phyloP scores from a whole-genome alignment of 1,140 invertebrate genomes.

The Periplaneta americana region DNA sequence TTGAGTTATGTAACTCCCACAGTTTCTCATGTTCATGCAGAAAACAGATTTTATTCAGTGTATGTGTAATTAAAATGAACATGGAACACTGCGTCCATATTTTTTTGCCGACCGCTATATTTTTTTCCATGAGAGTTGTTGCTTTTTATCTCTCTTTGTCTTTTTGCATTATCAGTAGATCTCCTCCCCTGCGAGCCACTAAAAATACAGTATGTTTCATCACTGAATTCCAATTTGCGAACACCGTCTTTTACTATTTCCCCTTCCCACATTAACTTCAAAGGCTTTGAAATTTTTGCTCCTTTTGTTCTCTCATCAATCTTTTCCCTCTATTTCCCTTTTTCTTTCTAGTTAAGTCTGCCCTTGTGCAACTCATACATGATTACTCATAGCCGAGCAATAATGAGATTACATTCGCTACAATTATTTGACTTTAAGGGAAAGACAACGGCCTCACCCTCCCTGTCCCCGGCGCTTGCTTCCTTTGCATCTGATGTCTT shows the following conservation, averaged over 20 bases:
- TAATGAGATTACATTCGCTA: neutral
- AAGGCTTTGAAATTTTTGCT: neutral
- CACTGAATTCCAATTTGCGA: neutral
- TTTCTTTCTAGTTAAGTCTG: neutral
- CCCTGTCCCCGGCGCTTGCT: neutral
- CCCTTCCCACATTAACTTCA: neutral
- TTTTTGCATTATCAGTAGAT: too few species aligned
- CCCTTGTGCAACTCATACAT: neutral
- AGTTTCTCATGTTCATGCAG: too few species aligned
- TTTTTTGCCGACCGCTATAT: too few species aligned
- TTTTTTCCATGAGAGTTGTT: too few species aligned
- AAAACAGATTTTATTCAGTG: too few species aligned
- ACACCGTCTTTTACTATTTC: neutral
- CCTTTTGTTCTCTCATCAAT: neutral
- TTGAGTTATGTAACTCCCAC: too few species aligned
- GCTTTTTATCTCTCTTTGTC: too few species aligned
- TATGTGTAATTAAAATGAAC: too few species aligned
- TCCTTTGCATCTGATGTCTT: neutral
- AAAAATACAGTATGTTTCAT: neutral
- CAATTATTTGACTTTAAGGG: neutral
- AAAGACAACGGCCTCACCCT: neutral
- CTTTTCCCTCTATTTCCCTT: too few species aligned
- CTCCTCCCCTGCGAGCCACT: too few species aligned
- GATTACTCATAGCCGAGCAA: neutral
- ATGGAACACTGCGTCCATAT: too few species aligned